phyloP scores from a whole-genome alignment of 2,113 vertebrate genomes.

The Pterophyllum scalare region DNA sequence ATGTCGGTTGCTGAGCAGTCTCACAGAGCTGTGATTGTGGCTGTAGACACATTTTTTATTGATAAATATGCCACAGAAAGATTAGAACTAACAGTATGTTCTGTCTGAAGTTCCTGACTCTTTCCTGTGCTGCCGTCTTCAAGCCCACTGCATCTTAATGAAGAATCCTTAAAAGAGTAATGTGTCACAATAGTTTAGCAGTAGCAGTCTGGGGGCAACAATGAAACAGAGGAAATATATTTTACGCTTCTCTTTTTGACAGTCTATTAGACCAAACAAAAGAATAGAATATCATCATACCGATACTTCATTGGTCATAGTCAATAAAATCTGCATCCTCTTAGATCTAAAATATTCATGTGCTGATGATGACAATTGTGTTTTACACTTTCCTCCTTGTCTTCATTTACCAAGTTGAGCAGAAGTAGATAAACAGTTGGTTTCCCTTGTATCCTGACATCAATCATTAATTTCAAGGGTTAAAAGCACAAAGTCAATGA shows the following conservation, averaged over 20 bases:
- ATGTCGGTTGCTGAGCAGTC: no score
- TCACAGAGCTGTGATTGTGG: background rate
- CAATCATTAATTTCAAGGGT: slow-evolving; percentile 65
- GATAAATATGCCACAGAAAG: no score
- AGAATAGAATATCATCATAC: background rate
- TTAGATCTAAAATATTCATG: background rate
- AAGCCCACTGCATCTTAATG: background rate
- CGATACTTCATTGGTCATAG: rapidly evolving
- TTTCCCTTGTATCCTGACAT: slow-evolving; percentile 46
- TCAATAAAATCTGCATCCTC: rapidly evolving
- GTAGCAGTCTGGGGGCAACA: background rate
- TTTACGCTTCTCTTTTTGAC: background rate
- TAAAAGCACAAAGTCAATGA: slow-evolving; percentile 69
- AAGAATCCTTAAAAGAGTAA: background rate
- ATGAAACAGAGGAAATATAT: background rate
- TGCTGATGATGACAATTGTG: background rate
- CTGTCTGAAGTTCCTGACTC: background rate
- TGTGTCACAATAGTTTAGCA: background rate
- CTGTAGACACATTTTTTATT: no score
- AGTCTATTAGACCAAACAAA: rapidly evolving
- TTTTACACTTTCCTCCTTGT: background rate
- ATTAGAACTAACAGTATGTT: background rate
- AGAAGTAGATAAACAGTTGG: slow-evolving; percentile 58
- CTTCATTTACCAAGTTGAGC: slow-evolving; percentile 37
- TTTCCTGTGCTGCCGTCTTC: background rate